A percentile compares a stretch with the other conserved stretches of the same genome.
Conservation (phyloP, 1,140 invertebrate species). For the Halesus radiatus region DNA sequence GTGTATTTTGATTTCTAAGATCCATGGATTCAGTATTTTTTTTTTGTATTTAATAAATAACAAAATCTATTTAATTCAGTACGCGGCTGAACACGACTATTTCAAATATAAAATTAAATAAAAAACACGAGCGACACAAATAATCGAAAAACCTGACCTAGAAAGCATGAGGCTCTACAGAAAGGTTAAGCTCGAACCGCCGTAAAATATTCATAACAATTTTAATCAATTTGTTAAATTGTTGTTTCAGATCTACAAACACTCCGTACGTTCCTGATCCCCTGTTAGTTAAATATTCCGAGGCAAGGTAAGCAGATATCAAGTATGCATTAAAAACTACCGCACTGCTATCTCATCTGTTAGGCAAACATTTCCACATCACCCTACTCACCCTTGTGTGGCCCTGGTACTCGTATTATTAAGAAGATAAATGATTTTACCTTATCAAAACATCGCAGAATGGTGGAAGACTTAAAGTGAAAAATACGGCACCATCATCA, state of each 20-base stretch:
- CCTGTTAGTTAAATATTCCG: conserved; percentile 39
- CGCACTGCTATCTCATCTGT: conserved; percentile 42
- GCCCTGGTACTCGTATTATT: conserved; percentile 36
- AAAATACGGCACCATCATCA: conserved; percentile 36
- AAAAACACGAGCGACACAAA: too few relatives aligned
- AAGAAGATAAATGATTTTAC: conserved; percentile 44
- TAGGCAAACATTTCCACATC: conserved; percentile 42
- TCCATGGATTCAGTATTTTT: too few relatives aligned
- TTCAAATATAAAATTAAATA: too few relatives aligned
- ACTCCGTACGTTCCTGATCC: conserved; percentile 26
- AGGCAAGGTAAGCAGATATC: conserved; percentile 49
- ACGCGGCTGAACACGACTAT: too few relatives aligned
- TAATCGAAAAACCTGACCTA: too few relatives aligned
- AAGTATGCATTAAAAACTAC: conserved; percentile 53
- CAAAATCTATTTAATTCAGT: too few relatives aligned
- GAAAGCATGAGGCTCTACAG: too few relatives aligned
- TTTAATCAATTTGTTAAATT: conserved; percentile 21
- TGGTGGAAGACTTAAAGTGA: conserved; percentile 25
- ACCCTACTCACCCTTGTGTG: neutral
- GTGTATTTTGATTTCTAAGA: too few relatives aligned
- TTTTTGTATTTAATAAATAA: too few relatives aligned
- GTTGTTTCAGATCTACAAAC: conserved; percentile 6
- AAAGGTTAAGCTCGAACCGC: too few relatives aligned
- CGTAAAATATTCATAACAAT: conserved; percentile 11
- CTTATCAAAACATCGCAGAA: conserved; percentile 44